Base-by-base conservation (phyloP, 2,797 vertebrate genomes). In the Vultur gryphus region DNA sequence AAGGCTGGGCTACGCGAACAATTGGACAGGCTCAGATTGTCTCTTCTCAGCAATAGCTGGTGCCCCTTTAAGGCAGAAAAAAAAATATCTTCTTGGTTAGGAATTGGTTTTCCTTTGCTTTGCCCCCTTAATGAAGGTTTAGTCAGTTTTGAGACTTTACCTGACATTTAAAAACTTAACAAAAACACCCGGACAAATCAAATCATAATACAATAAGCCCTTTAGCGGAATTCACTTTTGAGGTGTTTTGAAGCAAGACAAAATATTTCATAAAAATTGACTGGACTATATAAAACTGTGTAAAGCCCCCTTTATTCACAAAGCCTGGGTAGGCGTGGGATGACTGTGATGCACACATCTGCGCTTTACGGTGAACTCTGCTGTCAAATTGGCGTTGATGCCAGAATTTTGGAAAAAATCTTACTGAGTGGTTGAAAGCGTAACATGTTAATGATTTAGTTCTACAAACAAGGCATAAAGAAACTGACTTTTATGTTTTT, bases 11-110 rank as follows among this genome's bases (percentile, higher is more conserved):
- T 92, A 89, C 1, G 4, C 59, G 9, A 93, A 91, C 87, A 93
- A 69, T 21, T 90, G 72, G 91, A 57, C 85, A 97, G 97, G 97
- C 97, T 97, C 96, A 97, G 97, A 97, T 97, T 97, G 97, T 97
- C 97, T 97, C 86, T 93, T 96, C 96, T 97, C 94, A 97, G 97
- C 95, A 90, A 97, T 7, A 96, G 96, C 96, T 96, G 96, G 90
- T 95, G 96, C 95, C 96, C 91, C 77, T 94, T 97, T 95, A 97
- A 97, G 97, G 97, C 97, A 97, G 87, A 66, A 71, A 93, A 95
- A 95, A 67, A 78, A 77, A 35, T 21, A 52, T 62, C 93, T 84
- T 94, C 78, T 82, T 37, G 5, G 46, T 90, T 87, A 76, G 81
- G 39, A 94, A 71, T 90, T 85, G 35, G 28, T 79, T 91, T 94